A percentile compares a stretch with the other conserved stretches of the same genome.
Evolutionary conservation across 2,888 invertebrate species (phyloP).

Genomic region (Drosophila sordidula): DNA sequence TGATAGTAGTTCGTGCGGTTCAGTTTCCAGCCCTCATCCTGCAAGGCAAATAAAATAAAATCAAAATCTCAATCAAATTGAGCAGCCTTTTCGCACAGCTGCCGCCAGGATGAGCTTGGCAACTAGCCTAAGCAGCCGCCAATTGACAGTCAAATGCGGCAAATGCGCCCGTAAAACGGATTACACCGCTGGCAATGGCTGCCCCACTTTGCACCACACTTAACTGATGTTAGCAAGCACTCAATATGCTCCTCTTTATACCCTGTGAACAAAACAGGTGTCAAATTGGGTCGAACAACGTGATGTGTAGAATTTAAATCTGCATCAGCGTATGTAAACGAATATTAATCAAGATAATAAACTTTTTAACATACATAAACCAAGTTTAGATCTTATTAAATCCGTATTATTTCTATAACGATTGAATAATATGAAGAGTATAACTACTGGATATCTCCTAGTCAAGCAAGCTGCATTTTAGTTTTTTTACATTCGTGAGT

Average conservation of each 20-base stretch:
- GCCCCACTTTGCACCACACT: conserved; percentile 40
- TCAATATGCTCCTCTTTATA: conserved; percentile 31
- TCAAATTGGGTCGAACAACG: too few relatives aligned
- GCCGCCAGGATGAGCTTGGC: conserved; percentile 48
- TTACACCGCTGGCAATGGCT: conserved; percentile 47
- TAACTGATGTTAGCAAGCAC: conserved; percentile 23
- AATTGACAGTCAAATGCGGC: conserved; percentile 56
- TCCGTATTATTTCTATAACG: too few relatives aligned
- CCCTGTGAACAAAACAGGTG: background rate
- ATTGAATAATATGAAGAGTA: too few relatives aligned
- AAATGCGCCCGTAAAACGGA: conserved; percentile 53
- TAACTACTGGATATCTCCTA: too few relatives aligned
- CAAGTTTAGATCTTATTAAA: too few relatives aligned
- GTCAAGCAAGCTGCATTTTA: too few relatives aligned
- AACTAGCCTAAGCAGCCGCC: conserved; percentile 63
- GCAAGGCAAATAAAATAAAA: conserved; percentile 66
- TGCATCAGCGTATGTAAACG: too few relatives aligned
- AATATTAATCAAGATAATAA: too few relatives aligned
- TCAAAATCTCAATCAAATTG: conserved; percentile 35
- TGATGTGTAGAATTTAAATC: too few relatives aligned
- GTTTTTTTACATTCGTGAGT: too few relatives aligned
- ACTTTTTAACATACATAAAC: too few relatives aligned
- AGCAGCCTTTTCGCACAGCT: conserved; percentile 24
- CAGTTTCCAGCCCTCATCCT: conserved; percentile 98
- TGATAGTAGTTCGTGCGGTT: conserved; percentile 98